phyloP scores from a whole-genome alignment of 2,113 vertebrate species.

The Menidia beryllina region DNA sequence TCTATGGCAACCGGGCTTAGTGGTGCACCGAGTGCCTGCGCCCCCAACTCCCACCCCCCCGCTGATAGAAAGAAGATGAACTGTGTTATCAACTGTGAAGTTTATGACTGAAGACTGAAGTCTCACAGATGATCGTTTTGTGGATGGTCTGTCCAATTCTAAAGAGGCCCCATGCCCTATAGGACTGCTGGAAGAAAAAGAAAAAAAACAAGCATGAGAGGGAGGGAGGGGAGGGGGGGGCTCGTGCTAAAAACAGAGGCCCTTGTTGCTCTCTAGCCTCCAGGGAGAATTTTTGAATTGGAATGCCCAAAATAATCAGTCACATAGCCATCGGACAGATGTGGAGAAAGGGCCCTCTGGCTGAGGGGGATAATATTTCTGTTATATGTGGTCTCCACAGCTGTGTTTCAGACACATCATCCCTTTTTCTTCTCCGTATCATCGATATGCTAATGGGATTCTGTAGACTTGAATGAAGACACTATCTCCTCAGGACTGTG shows the following conservation, averaged over 20 bases:
- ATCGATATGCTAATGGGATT: slow-evolving; percentile 74
- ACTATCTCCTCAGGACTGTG: slow-evolving; percentile 58
- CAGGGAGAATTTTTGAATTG: slow-evolving; percentile 74
- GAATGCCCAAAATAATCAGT: slow-evolving; percentile 80
- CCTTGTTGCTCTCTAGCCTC: slow-evolving; percentile 72
- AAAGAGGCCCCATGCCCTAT: slow-evolving; percentile 63
- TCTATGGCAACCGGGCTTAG: slow-evolving; percentile 85
- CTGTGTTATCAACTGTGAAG: slow-evolving; percentile 68
- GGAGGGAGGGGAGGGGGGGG: slow-evolving; percentile 19
- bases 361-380: slow-evolving; percentile 78
- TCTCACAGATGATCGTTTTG: slow-evolving; percentile 75
- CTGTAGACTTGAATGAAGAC: slow-evolving; percentile 66
- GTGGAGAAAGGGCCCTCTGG: slow-evolving; percentile 70
- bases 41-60: slow-evolving; percentile 53
- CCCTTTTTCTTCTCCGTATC: slow-evolving; percentile 59
- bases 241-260: slow-evolving; percentile 59
- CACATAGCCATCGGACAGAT: slow-evolving; percentile 79
- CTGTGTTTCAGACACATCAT: slow-evolving; percentile 76
- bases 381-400: slow-evolving; percentile 77
- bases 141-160: slow-evolving; percentile 49
- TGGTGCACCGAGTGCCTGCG: slow-evolving; percentile 31
- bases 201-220: slow-evolving; percentile 36
- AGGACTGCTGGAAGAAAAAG: slow-evolving; percentile 66
- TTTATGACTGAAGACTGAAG: slow-evolving; percentile 79
- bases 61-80: slow-evolving; percentile 75